Evolutionary conservation across 2,888 invertebrate species (phyloP), one percentile per base, ranked within the genome.

Genomic region (Volucella zonaria): DNA sequence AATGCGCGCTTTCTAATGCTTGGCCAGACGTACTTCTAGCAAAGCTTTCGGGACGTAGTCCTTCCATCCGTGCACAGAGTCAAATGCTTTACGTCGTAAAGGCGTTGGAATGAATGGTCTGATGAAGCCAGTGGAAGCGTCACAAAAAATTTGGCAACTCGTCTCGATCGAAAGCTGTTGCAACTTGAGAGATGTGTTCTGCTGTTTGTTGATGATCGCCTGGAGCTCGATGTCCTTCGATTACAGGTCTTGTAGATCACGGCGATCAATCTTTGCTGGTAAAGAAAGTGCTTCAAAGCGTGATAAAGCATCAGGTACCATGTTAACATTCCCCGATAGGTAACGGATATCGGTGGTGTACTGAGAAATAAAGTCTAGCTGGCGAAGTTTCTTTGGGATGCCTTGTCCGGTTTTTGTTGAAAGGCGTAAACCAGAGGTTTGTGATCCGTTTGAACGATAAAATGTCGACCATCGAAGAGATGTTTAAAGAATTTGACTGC

Each of bases 281-380:
- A 76, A 47, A 8, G 40, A 10, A 40, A 85, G 51, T 0, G 68
- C 80, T 40, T 73, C 54, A 4, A 83, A 0, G 56, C 74, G 15
- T 2, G 78, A 79, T 15, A 83, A 45, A 8, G 70, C 64, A 18
- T 83, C 78, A 14, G 79, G 75, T 10, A 83, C 79, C 1, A 43
- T 12, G 45, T 77, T 82, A n/a, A 62, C 73, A 14, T 61, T 14
- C 14, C 78, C 68, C 10, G 47, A 45, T 14, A 64, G 18, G 42
- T 82, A 74, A 2, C 51, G 40, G 11, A 82, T 67, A 8, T 67
- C 67, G 1, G 74, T 75, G 11, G 74, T 56, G 49, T 49, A 81
- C 18, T 77, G 71, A 11, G 71, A 76, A 8, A 77, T 82, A 11
- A 43, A 71, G 40, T 82, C 78, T 2, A 78, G 18, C 38, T 67